A percentile compares a stretch with the other conserved stretches of the same genome.
Evolutionary conservation across 2,888 invertebrate genomes (phyloP).

Genomic region (Selenia dentaria): DNA sequence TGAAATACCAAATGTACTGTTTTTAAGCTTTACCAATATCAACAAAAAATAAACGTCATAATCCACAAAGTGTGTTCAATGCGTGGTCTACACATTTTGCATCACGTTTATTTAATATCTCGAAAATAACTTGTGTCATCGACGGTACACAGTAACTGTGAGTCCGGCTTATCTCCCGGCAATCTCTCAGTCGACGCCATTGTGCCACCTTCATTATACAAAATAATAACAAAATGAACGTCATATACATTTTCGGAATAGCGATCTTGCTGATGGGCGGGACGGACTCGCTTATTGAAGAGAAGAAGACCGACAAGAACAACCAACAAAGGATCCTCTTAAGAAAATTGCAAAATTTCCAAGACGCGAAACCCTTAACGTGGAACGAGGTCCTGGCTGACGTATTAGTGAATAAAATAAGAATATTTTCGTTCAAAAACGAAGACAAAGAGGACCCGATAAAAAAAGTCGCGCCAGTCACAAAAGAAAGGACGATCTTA

Average conservation of each 20-base stretch:
- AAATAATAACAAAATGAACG: slow-evolving; percentile 59
- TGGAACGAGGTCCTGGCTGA: slow-evolving; percentile 74
- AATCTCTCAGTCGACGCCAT: slow-evolving; percentile 61
- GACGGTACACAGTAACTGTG: slow-evolving; percentile 56
- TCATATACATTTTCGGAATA: slow-evolving; percentile 50
- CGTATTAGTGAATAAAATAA: slow-evolving; percentile 64
- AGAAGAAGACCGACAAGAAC: slow-evolving; percentile 33
- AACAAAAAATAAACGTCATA: no score
- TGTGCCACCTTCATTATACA: slow-evolving; percentile 55
- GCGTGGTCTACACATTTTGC: no score
- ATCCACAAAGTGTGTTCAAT: no score
- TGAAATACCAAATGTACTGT: no score
- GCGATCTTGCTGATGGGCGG: slow-evolving; percentile 55
- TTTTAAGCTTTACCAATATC: no score
- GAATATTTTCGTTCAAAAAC: slow-evolving; percentile 53
- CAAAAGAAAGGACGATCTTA: slow-evolving; percentile 34
- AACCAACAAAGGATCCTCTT: slow-evolving; percentile 55
- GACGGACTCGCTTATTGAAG: slow-evolving; percentile 48
- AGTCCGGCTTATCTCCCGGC: slow-evolving; percentile 59
- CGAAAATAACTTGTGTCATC: slow-evolving; percentile 32
- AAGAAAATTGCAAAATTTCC: slow-evolving; percentile 66
- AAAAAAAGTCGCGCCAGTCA: slow-evolving; percentile 22
- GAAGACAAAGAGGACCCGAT: slow-evolving; percentile 28
- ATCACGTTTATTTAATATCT: no score
- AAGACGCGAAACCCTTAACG: slow-evolving; percentile 52